Conservation (phyloP, 2,113 vertebrate species). For the Aegotheles bennettii region DNA sequence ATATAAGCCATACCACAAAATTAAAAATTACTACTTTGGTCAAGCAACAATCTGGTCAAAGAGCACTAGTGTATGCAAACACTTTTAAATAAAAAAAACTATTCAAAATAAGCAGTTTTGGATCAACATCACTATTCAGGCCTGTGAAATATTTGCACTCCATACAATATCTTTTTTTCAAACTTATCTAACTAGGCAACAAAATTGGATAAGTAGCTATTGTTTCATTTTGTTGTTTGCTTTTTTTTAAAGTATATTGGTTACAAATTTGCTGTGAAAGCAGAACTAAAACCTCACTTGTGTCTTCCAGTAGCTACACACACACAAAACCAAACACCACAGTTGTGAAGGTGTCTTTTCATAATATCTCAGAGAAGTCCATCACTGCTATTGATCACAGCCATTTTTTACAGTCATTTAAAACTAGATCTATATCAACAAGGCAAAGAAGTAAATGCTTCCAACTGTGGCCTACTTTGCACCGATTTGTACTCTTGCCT, state of each 20-base stretch:
- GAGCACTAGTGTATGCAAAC: constrained; percentile 15
- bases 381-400: constrained; percentile 22
- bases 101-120: background rate
- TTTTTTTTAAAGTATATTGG: background rate
- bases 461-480: background rate
- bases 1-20: constrained; percentile 72
- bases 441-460: background rate
- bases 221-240: background rate
- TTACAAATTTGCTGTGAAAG: constrained; percentile 22
- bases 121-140: background rate
- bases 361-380: background rate
- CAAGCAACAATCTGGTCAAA: constrained; percentile 66
- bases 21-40: constrained; percentile 78
- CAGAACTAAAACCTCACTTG: background rate
- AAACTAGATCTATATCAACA: background rate
- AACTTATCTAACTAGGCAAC: constrained; percentile 37
- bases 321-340: background rate
- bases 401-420: background rate
- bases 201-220: constrained; percentile 7
- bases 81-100: background rate
- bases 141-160: background rate
- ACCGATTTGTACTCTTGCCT: background rate
- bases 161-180: background rate
- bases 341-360: background rate
- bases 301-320: background rate